These are phyloP conservation scores for Coranthus polyacanthus DNA, from an alignment of 2,797 vertebrate species.

Conservation along the genomic window DNA sequence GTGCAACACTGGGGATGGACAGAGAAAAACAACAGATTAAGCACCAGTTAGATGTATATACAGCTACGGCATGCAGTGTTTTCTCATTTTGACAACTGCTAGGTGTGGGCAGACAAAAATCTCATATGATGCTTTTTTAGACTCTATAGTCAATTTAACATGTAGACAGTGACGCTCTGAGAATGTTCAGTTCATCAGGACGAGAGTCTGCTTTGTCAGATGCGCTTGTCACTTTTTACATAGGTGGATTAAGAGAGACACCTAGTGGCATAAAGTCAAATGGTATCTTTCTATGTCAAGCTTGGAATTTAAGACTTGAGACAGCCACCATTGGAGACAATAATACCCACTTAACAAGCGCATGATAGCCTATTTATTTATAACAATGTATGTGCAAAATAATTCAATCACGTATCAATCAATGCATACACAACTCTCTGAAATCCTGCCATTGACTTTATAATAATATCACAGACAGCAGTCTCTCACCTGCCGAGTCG, in stretches of 20 bases:
- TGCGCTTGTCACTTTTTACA: not conserved
- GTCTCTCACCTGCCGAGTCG: slow-evolving; percentile 91
- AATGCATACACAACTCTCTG: not conserved
- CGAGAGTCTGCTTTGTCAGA: slow-evolving; percentile 7
- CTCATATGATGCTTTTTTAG: not conserved
- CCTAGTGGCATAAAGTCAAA: slow-evolving; percentile 72
- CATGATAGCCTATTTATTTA: not conserved
- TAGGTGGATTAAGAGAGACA: slow-evolving; percentile 71
- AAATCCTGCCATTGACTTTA: not conserved
- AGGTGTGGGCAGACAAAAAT: not conserved
- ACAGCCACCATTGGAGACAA: not conserved
- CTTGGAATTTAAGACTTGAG: not conserved
- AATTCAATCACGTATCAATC: not conserved
- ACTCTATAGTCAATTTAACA: slow-evolving; percentile 8
- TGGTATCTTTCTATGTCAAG: not conserved
- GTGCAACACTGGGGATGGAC: slow-evolving; percentile 87
- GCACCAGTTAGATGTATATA: not conserved
- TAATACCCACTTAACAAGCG: not conserved
- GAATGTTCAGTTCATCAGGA: slow-evolving; percentile 4
- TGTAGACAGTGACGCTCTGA: slow-evolving; percentile 8
- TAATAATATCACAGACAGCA: not conserved
- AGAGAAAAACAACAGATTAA: slow-evolving; percentile 38
- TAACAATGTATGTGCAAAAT: not conserved
- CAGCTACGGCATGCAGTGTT: not conserved
- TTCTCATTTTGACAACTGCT: not conserved